Evolutionary conservation across 2,113 vertebrate species (phyloP).

Genomic region (Oreochromis aureus): DNA sequence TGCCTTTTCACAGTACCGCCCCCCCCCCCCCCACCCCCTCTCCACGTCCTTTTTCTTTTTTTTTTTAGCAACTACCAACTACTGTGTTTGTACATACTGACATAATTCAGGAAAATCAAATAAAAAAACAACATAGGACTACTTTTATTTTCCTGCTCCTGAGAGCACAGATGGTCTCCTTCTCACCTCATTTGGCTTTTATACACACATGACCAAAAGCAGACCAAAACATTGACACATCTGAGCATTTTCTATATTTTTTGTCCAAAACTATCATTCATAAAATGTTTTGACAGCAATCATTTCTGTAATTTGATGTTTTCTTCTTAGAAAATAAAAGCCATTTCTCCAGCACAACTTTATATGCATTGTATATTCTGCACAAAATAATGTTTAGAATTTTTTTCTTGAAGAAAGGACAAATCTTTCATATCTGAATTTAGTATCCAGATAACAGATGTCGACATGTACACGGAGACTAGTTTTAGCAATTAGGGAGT

Average conservation of each 20-base stretch:
- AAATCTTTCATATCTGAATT: neutral
- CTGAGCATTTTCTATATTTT: neutral
- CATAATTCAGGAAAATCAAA: neutral
- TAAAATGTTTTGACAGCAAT: neutral
- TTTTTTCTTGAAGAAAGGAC: neutral
- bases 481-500: neutral
- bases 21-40: too few species aligned
- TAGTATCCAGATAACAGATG: neutral
- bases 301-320: neutral
- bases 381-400: neutral
- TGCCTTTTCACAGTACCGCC: neutral
- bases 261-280: neutral
- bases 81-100: neutral
- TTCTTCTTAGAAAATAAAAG: neutral
- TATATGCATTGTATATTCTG: neutral
- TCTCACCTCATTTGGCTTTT: neutral
- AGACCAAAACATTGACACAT: neutral
- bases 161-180: conserved; percentile 27
- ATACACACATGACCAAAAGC: neutral
- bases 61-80: neutral
- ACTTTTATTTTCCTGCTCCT: neutral
- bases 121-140: neutral
- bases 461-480: neutral
- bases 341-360: neutral
- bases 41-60: too few species aligned